A percentile compares a stretch with the other conserved stretches of the same genome.
Evolutionary conservation across 2,113 vertebrate species (phyloP).

Genomic region (Hemicordylus capensis): DNA sequence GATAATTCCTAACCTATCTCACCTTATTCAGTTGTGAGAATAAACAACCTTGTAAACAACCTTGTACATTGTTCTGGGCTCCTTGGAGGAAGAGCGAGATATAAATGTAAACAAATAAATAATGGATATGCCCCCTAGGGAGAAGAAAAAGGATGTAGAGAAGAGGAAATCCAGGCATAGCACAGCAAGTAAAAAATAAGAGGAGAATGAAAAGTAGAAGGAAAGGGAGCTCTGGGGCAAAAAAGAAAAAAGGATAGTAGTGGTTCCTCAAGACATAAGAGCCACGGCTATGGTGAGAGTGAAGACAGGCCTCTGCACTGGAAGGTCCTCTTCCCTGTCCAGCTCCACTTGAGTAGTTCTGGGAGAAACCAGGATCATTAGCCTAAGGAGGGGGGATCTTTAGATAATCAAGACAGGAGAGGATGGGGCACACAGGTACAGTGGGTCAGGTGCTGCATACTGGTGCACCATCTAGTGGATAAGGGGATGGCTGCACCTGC

Average conservation of each 20-base stretch:
- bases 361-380: neutral
- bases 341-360: neutral
- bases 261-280: neutral
- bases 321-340: neutral
- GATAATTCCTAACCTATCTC: no score
- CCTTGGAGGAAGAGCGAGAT: no score
- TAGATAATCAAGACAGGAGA: neutral
- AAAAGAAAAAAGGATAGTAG: neutral
- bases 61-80: no score
- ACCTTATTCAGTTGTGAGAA: no score
- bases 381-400: neutral
- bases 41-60: no score
- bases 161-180: neutral
- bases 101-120: no score
- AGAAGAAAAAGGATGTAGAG: neutral
- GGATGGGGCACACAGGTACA: neutral
- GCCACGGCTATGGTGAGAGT: neutral
- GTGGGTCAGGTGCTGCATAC: neutral
- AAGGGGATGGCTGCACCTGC: neutral
- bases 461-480: slow-evolving; percentile 19
- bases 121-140: neutral
- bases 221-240: neutral
- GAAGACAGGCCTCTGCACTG: neutral
- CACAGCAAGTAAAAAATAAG: neutral
- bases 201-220: no score